Conservation (phyloP, 2,113 vertebrate species). For the Anseranas semipalmata region DNA sequence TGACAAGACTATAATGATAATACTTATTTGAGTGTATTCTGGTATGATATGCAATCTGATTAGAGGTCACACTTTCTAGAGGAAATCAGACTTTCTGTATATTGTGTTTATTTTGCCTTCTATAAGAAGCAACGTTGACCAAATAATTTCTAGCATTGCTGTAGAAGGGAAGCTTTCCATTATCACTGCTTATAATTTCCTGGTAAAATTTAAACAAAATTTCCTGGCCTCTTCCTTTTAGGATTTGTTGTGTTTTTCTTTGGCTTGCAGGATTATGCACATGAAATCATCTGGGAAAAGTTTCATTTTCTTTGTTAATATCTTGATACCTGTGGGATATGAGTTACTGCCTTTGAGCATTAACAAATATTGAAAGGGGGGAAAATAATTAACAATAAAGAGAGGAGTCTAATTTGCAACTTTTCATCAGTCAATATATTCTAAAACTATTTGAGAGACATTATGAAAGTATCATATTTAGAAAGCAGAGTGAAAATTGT, state of each 20-base stretch:
- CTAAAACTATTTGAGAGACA: background rate
- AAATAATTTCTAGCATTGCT: background rate
- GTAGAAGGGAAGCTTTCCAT: background rate
- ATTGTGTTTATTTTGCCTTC: background rate
- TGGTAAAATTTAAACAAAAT: background rate
- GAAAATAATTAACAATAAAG: background rate
- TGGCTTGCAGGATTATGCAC: background rate
- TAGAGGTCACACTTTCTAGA: background rate
- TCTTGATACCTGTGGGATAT: background rate
- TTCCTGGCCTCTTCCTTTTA: background rate
- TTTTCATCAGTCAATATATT: background rate
- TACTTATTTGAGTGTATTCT: background rate
- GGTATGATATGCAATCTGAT: background rate
- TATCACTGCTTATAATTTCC: background rate
- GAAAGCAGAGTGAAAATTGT: background rate
- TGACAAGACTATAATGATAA: background rate
- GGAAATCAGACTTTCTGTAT: background rate
- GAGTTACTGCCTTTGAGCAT: background rate
- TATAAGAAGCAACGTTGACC: background rate
- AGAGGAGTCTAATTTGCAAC: background rate
- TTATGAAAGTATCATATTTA: accelerated
- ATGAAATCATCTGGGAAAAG: background rate
- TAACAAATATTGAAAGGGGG: background rate
- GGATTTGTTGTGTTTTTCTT: background rate
- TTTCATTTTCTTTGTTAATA: background rate